A percentile compares a stretch with the other conserved stretches of the same genome.
These are phyloP conservation scores for Piprites chloris DNA, from an alignment of 2,113 vertebrate species.

Conservation along the genomic window DNA sequence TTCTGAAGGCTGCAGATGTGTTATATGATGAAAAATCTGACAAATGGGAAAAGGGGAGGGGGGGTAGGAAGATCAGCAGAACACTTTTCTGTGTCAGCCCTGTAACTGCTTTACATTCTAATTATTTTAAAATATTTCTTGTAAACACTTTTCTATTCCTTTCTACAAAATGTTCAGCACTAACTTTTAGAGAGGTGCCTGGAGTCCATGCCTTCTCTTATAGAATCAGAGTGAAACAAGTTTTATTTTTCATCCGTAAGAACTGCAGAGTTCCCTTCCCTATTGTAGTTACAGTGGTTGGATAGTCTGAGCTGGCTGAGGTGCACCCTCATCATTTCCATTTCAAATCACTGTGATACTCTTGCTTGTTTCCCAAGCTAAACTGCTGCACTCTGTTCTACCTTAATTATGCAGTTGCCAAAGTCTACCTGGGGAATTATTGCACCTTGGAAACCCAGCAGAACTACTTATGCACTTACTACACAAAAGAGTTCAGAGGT, in stretches of 20 bases:
- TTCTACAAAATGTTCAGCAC: background rate
- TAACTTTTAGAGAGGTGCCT: background rate
- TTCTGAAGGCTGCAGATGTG: conserved; percentile 55
- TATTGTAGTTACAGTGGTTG: background rate
- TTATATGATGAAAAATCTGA: conserved; percentile 62
- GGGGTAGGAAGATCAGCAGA: background rate
- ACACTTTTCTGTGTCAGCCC: background rate
- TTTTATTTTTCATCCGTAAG: background rate
- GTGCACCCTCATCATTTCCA: background rate
- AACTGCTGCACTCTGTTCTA: background rate
- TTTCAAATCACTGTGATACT: background rate
- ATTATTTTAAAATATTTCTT: conserved; percentile 15
- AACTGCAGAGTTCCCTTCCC: background rate
- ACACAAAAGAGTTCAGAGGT: background rate
- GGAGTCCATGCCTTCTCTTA: background rate
- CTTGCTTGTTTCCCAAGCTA: background rate
- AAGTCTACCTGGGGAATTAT: background rate
- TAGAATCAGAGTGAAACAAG: background rate
- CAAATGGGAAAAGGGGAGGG: conserved; percentile 14
- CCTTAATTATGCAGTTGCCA: background rate
- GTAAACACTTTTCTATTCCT: background rate
- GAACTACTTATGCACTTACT: background rate
- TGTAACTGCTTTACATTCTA: background rate
- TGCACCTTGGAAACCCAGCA: background rate
- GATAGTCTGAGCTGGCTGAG: background rate